A percentile compares a stretch with the other conserved stretches of the same genome.
Evolutionary conservation across 2,797 vertebrate species (phyloP).

Genomic region (Pantherophis vulpinus): DNA sequence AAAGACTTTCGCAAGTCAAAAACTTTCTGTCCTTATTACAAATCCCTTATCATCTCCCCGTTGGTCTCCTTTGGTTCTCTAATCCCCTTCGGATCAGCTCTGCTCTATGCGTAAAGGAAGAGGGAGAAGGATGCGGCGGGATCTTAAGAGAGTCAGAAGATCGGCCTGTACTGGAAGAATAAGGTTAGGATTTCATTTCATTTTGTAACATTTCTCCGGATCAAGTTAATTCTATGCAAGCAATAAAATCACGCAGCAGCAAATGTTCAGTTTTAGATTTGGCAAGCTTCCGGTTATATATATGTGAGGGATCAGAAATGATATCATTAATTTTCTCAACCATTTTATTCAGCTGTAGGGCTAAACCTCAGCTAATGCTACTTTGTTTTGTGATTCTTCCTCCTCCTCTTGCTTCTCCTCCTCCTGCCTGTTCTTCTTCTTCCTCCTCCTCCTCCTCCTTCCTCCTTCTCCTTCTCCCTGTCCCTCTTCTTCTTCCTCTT

Average conservation of each 20-base stretch:
- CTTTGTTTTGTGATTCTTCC: background rate
- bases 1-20: constrained; percentile 23
- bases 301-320: background rate
- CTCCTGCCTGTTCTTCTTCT: background rate
- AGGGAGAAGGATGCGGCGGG: background rate
- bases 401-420: background rate
- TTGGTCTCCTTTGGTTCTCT: constrained; percentile 19
- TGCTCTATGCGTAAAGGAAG: background rate
- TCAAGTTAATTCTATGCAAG: background rate
- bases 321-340: background rate
- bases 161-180: background rate
- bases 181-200: background rate
- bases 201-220: background rate
- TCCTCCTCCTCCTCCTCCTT: too few relatives aligned
- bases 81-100: background rate
- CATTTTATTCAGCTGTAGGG: background rate
- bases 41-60: constrained; percentile 30
- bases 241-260: background rate
- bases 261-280: background rate
- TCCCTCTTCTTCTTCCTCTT: background rate
- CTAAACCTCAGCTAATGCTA: background rate
- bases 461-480: too few relatives aligned
- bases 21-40: constrained; percentile 30
- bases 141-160: background rate
- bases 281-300: background rate